Conservation (phyloP, 1,140 invertebrate species). For the Zaprionus inermis region DNA sequence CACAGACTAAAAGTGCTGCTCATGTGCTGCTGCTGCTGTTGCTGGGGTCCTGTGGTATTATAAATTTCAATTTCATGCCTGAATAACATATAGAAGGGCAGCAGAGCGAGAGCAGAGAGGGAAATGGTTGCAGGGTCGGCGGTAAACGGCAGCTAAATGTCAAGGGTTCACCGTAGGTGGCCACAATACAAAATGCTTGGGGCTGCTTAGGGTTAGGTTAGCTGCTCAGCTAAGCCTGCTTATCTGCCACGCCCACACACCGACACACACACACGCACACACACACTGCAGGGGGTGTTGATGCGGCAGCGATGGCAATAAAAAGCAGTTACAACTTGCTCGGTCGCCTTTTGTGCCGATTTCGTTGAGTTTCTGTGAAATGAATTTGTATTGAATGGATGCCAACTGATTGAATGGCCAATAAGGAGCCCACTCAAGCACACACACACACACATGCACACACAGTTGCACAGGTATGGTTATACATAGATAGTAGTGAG, state of each 20-base stretch:
- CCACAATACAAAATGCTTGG: constrained; percentile 45
- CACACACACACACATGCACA: constrained; percentile 12
- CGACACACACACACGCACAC: constrained; percentile 9
- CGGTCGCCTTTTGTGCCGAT: constrained; percentile 57
- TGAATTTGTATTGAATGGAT: constrained; percentile 72
- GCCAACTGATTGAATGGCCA: constrained; percentile 43
- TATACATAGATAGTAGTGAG: background rate
- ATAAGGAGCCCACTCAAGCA: constrained; percentile 17
- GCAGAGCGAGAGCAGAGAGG: background rate
- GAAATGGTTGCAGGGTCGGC: background rate
- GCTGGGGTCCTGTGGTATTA: constrained; percentile 40
- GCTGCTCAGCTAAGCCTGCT: constrained; percentile 23
- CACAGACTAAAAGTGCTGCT: constrained; percentile 1
- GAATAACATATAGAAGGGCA: constrained; percentile 39
- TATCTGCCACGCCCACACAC: constrained; percentile 47
- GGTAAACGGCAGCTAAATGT: constrained; percentile 49
- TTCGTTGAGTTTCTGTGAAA: constrained; percentile 65
- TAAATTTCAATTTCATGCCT: constrained; percentile 80
- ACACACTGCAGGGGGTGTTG: constrained; percentile 35
- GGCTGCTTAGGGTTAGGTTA: constrained; percentile 14
- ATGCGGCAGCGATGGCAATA: constrained; percentile 63
- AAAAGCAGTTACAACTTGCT: constrained; percentile 68
- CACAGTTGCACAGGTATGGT: background rate
- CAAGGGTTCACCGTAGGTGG: constrained; percentile 47
- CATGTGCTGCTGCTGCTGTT: constrained; percentile 28